Percentiles rank a stretch among this genome's conserved stretches.
Evolutionary conservation across 2,888 invertebrate genomes (phyloP).

Genomic region (Eucera pruinosa): DNA sequence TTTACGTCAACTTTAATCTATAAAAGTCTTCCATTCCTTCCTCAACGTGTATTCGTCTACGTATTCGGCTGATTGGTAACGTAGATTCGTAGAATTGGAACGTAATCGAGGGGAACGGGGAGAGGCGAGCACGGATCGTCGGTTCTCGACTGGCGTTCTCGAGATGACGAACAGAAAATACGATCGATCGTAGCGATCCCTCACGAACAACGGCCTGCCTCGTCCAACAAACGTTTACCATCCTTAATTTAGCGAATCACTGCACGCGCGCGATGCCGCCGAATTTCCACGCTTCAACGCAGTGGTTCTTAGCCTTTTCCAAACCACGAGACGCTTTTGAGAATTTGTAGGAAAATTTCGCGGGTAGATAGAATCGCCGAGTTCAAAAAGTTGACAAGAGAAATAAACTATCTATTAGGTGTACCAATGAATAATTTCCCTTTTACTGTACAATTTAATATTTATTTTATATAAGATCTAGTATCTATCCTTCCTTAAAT

Average conservation of each 20-base stretch:
- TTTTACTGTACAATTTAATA: too few relatives aligned
- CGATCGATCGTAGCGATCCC: background rate
- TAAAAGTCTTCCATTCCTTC: constrained; percentile 78
- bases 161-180: background rate
- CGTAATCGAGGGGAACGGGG: background rate
- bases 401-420: too few relatives aligned
- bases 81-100: background rate
- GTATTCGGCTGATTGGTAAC: constrained; percentile 59
- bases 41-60: constrained; percentile 63
- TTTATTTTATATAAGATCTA: too few relatives aligned
- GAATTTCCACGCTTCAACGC: constrained; percentile 17
- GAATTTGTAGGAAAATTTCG: too few relatives aligned
- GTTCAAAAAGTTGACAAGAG: too few relatives aligned
- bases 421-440: too few relatives aligned
- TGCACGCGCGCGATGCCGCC: too few relatives aligned
- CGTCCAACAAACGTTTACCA: constrained; percentile 1
- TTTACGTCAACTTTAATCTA: constrained; percentile 72
- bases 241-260: constrained; percentile 22
- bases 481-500: too few relatives aligned
- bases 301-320: too few relatives aligned
- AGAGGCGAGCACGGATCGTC: constrained; percentile 1
- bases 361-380: too few relatives aligned
- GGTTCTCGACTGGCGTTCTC: constrained; percentile 38
- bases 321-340: too few relatives aligned
- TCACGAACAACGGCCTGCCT: background rate